These are phyloP conservation scores for Carlito syrichta DNA, from an alignment of 2,113 vertebrate species.

Conservation along the genomic window DNA sequence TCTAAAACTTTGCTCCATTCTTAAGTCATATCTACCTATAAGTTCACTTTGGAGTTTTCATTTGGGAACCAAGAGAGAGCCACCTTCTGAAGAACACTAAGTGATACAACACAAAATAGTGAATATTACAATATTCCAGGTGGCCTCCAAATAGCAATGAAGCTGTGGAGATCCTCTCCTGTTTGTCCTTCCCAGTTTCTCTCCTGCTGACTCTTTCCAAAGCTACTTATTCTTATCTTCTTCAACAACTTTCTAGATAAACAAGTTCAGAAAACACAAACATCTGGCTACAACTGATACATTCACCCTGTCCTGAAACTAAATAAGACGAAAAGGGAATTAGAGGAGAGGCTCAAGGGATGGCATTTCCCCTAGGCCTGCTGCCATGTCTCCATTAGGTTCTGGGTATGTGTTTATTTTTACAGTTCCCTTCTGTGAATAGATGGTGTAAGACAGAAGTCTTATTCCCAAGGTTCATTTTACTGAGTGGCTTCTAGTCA, in stretches of 20 bases:
- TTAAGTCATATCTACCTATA: background rate
- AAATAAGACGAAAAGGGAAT: conserved; percentile 50
- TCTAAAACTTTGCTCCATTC: background rate
- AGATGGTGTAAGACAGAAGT: conserved; percentile 43
- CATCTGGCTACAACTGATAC: background rate
- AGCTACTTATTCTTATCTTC: background rate
- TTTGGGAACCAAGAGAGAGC: background rate
- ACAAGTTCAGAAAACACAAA: conserved; percentile 40
- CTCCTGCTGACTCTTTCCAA: background rate
- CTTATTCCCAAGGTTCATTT: conserved; percentile 59
- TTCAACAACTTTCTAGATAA: conserved; percentile 38
- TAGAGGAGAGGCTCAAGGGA: background rate
- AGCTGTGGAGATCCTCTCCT: background rate
- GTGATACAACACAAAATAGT: background rate
- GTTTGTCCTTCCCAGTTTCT: background rate
- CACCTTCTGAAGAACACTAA: background rate
- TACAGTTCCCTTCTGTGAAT: conserved; percentile 19
- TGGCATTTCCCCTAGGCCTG: conserved; percentile 34
- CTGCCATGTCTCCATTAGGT: conserved; percentile 38
- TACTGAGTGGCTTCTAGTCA: conserved; percentile 21
- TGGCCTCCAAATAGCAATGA: background rate
- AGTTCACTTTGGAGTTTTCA: background rate
- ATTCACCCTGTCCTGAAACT: background rate
- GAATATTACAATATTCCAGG: background rate
- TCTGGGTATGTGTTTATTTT: conserved; percentile 57